Evolutionary conservation across 2,888 invertebrate genomes (phyloP), one percentile per base, ranked within the genome.

Genomic region (Scaptomyza parva): DNA sequence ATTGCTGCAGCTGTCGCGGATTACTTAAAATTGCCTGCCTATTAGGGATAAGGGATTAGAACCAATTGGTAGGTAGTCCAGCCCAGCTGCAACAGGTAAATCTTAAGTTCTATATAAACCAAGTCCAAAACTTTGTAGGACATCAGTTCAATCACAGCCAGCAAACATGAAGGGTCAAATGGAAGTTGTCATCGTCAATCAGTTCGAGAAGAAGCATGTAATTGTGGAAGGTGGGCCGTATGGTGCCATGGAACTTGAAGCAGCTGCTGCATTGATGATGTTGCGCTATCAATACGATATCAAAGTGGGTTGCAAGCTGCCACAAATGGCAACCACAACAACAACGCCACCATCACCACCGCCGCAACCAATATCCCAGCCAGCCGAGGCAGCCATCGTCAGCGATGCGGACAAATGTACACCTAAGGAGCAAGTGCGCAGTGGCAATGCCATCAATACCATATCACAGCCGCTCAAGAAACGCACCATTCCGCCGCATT

Each of bases 251-350:
- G 86, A 86, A 33, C 7, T 83, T 39, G 86, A 88, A 52, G 89
- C 89, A 0, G 89, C 84, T 0, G 54, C 80, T 0, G 88, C 84
- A 0, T 33, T 88, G 20, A 39, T 86, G 1, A 60, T 86, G 84
- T 48, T 88, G 2, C 86, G 88, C 54, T 78, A 76, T 54, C 81
- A 83, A 17, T 70, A 68, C 18, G 67, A 79, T 9, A 28, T 61
- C 5, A 54, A 43, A 0, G 51, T 33, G 8, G 12, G 22, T 30
- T 33, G 43, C 18, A 17, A 35, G 17, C 44, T 35, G 40, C 17
- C 22, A 17, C 8, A 44, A 14, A 22, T 7, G 14, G 14, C 50
- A 4, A 37, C 43, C 4, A 54, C 53, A 11, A 39, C 9, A 5
- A 14, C 45, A 9, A 18, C 39, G 9, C 52, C 60, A 1, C 62